Evolutionary conservation across 1,140 invertebrate species (phyloP), one percentile per base, ranked within the genome.

Genomic region (Mesaphorura yosii): DNA sequence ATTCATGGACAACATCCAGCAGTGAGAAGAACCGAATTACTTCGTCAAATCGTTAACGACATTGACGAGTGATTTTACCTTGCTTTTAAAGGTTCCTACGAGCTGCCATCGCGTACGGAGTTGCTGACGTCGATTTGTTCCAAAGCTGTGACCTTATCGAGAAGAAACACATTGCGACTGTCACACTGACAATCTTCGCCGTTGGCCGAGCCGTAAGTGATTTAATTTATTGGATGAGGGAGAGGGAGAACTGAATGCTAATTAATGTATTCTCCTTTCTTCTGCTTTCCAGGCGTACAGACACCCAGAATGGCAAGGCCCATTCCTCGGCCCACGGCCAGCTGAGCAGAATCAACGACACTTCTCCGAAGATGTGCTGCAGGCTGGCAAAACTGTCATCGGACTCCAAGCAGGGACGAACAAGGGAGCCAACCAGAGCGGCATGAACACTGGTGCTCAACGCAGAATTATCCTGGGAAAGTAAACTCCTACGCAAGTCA

Each of bases 341-440:
- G 70, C 88, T 42, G 89, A 95, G 28, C 89, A 92, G 66, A 84
- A 89, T 73, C 86, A 86, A 69, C 81, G 91, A 29, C 80, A 92
- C 34, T 98, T 94, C 73, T 85, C 81, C 1, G 88, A 94, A 19
- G 89, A 92, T 64, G 86, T 92, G 67, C 69, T 97, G 51, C 78
- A 83, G 55, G 90, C 90, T 53, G 91, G 92, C 12, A 81, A 95
- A 68, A 80, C 78, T 39, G 75, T 94, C 41, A 89, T 96, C 65
- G 90, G 90, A 64, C 79, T 97, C 14, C 93, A 97, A 73, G 89
- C 89, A 63, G 93, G 93, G n/a, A 81, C 79, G 64, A 97, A 97
- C 78, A 92, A 92, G 68, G 91, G 90, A 34, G 90, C 90, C 57
- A 86, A 86, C 40, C 89, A 93, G 72, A 80, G 86, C 39, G 94